A percentile compares a stretch with the other conserved stretches of the same genome.
Evolutionary conservation across 2,797 vertebrate species (phyloP).

Genomic region (Adrianichthys oophorus): DNA sequence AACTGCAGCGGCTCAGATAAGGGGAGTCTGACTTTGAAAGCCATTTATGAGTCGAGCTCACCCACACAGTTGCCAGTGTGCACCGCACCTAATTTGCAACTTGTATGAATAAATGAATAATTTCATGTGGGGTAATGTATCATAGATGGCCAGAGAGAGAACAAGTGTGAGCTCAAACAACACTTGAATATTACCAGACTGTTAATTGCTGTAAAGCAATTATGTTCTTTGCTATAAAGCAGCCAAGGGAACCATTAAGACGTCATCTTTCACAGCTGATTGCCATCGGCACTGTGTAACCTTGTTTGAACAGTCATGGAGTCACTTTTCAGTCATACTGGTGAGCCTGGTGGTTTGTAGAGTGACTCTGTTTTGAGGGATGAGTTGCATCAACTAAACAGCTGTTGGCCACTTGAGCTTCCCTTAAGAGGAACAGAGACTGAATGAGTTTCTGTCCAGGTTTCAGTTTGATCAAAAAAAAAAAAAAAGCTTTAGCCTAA

Average conservation of each 20-base stretch:
- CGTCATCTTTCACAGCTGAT: slow-evolving; percentile 60
- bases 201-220: slow-evolving; percentile 31
- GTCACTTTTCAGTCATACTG: slow-evolving; percentile 57
- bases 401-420: slow-evolving; percentile 50
- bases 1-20: slow-evolving; percentile 43
- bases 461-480: slow-evolving; percentile 22
- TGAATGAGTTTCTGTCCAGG: slow-evolving; percentile 25
- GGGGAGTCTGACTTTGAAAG: slow-evolving; percentile 52
- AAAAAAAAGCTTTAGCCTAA: slow-evolving; percentile 1
- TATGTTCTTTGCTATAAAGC: slow-evolving; percentile 28
- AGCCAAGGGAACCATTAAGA: slow-evolving; percentile 47
- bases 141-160: slow-evolving; percentile 23
- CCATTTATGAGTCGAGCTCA: slow-evolving; percentile 49
- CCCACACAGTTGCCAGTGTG: slow-evolving; percentile 49
- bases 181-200: slow-evolving; percentile 23
- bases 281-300: slow-evolving; percentile 41
- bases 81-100: slow-evolving; percentile 55
- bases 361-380: slow-evolving; percentile 49
- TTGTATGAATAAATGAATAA: slow-evolving; percentile 65
- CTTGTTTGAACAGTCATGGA: slow-evolving; percentile 48
- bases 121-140: slow-evolving; percentile 40
- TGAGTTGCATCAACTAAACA: slow-evolving; percentile 67
- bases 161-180: slow-evolving; percentile 25
- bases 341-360: slow-evolving; percentile 54
- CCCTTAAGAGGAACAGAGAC: slow-evolving; percentile 47